Percentiles rank a stretch among this genome's conserved stretches.
Evolutionary conservation across 2,797 vertebrate genomes (phyloP).

Genomic region (Artibeus jamaicensis): DNA sequence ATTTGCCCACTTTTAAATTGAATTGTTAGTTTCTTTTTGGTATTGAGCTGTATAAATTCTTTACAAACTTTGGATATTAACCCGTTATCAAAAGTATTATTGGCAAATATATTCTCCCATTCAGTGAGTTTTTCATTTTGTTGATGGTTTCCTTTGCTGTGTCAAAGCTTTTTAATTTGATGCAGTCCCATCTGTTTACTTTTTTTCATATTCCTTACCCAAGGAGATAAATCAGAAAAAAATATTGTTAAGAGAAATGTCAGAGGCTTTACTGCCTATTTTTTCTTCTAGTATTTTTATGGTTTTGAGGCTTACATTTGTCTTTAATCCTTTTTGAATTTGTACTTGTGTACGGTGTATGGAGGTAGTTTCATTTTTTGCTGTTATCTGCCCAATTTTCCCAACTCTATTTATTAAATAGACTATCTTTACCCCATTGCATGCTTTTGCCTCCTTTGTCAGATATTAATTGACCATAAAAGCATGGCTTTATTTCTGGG

Average conservation of each 20-base stretch:
- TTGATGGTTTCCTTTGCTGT: background rate
- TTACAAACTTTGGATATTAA: background rate
- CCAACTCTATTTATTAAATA: background rate
- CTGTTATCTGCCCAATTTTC: background rate
- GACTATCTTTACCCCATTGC: background rate
- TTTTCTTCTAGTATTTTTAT: background rate
- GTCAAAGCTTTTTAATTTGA: background rate
- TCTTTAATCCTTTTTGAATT: background rate
- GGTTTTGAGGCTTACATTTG: background rate
- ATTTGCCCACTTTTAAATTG: background rate
- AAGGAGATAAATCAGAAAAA: background rate
- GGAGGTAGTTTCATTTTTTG: background rate
- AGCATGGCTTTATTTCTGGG: background rate
- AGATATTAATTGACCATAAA: background rate
- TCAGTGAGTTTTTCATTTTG: background rate
- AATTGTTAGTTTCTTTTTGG: background rate
- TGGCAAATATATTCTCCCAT: background rate
- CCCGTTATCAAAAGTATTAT: background rate
- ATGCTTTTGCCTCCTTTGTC: background rate
- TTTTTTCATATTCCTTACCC: background rate
- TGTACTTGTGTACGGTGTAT: background rate
- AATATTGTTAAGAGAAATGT: background rate
- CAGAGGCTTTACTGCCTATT: background rate
- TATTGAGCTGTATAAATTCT: background rate
- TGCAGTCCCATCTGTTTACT: background rate